Evolutionary conservation across 2,888 invertebrate species (phyloP), one percentile per base, ranked within the genome.

Genomic region (Euphydryas editha): DNA sequence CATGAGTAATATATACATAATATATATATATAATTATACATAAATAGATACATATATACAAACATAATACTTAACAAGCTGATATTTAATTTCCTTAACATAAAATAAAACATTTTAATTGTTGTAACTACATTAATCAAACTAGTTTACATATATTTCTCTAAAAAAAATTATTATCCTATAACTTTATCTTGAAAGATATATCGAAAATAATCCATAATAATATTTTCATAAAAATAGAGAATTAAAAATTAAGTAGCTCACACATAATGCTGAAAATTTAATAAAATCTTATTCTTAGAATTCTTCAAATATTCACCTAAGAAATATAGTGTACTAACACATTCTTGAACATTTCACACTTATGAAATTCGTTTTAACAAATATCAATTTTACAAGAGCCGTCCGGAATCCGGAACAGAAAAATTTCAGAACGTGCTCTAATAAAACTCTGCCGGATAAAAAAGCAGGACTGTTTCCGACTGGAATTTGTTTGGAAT

Each of bases 311-410:
- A 51, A 51, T 51, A 21, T 49, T 13, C 49, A 7, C 36, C 36
- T 7, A 17, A 54, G 54, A 54, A 36, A 54, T 54, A 11, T 54
- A 54, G 36, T 54, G 54, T 46, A 47, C 55, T 42, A 57, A 55
- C 60, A 39, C 56, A 60, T 65, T 65, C 65, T 55, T 56, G 47
- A 56, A 56, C 30, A 60, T 59, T 65, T 59, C 30, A 54, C 46
- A 64, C 59, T 65, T 65, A 65, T 56, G 65, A 60, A 65, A 60
- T 65, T 60, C 55, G 54, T 59, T 64, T 59, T 58, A 60, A 47
- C 60, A 65, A 60, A 60, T 65, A 65, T 57, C 56, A 60, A 56
- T 65, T 65, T 65, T 54, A 54, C 54, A 54, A 8, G 30, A 30
- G 36, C 3, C 54, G 36, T 17, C 54, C 10, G 54, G 54, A 54